These are phyloP conservation scores for Zaprionus vittiger DNA, from an alignment of 1,140 invertebrate genomes.

Conservation along the genomic window DNA sequence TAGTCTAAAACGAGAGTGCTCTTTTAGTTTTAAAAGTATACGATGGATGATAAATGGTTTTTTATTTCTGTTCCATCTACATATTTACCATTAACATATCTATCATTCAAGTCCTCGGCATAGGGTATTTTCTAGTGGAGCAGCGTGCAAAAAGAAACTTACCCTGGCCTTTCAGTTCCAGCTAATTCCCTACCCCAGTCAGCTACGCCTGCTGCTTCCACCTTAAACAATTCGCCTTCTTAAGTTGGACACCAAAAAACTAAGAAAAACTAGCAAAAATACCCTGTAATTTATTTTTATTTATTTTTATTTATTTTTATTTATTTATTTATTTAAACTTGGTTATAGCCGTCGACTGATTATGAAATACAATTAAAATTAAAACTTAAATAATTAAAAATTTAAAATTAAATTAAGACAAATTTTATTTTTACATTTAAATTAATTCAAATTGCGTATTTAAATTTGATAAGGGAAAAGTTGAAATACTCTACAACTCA, in stretches of 20 bases:
- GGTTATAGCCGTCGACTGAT: too few species aligned
- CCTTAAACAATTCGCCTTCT: conserved; percentile 1
- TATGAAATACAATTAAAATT: too few species aligned
- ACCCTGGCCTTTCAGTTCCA: background rate
- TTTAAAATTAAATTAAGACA: too few species aligned
- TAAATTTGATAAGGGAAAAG: too few species aligned
- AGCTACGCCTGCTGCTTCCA: background rate
- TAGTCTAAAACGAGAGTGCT: background rate
- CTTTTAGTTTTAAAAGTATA: background rate
- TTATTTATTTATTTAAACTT: too few species aligned
- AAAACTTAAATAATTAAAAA: too few species aligned
- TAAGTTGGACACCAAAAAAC: background rate
- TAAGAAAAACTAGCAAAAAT: background rate
- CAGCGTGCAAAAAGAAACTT: background rate
- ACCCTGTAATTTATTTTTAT: background rate
- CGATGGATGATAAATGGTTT: too few species aligned
- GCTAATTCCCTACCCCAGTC: conserved; percentile 11
- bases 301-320: too few species aligned
- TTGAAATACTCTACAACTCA: too few species aligned
- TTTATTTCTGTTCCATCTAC: background rate
- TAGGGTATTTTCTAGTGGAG: background rate
- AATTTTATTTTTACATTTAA: too few species aligned
- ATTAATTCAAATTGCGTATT: too few species aligned
- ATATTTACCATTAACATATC: background rate
- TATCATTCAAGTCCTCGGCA: background rate